Base-by-base conservation (phyloP, 2,797 vertebrate genomes). In the Eulemur coronatus region DNA sequence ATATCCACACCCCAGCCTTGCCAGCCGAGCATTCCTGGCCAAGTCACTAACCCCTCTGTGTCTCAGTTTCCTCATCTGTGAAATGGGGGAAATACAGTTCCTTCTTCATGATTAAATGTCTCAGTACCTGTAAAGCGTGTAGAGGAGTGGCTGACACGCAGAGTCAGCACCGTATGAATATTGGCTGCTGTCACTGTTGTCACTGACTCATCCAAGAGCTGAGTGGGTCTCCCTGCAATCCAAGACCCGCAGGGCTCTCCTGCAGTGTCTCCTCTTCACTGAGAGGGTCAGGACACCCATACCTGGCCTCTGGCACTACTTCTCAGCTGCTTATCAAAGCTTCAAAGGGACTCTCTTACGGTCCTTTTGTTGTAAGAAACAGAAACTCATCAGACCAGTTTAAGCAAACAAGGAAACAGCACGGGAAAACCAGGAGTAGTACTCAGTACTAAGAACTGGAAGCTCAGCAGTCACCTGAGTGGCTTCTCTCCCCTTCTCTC, bases 391-490 rank as follows among this genome's bases (percentile, higher is more conserved):
- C 65, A 65, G 41, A 80, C 78, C 24, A n/a, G 41, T 46, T 85
- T 50, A 73, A 85, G 50, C 30, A 46, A 38, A 41, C 63, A 82
- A 50, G n/a, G 63, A 84, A 84, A 55, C 8, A 43, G 28, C 70
- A 3, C 4, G 38, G 67, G 78, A 12, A 59, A 78, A 70, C 70
- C 50, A 63, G 38, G 59, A 57, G 30, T 22, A 18, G 24, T 69
- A 41, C 67, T 69, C 18, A 18, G 84, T 3, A 4, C 22, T 14
- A 2, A 57, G 69, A 61, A 7, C 18, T 5, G 81, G 85, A 50
- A 9, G 5, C 26, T 3, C 6, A 1, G 8, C 46, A 2, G 22
- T 48, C 2, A 59, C 1, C 33, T n/a, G 0, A 0, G 28, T 7
- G 41, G 28, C 59, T 20, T 69, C 84, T 57, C 50, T 63, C 8